These are phyloP conservation scores for Drosophila birchii DNA, from an alignment of 2,888 invertebrate genomes.

Conservation along the genomic window DNA sequence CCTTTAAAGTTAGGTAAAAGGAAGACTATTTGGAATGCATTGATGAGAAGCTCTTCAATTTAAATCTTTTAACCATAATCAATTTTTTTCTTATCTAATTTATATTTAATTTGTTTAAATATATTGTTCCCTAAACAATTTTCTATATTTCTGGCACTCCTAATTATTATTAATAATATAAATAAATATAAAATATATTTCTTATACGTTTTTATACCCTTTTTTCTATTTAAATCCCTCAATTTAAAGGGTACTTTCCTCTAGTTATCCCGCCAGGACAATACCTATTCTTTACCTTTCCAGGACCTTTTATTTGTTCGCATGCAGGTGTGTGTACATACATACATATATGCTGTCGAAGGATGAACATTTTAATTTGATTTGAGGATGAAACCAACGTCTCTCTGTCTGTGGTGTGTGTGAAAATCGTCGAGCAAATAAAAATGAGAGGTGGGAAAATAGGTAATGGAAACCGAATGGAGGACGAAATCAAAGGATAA, in stretches of 20 bases:
- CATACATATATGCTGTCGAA: slow-evolving; percentile 44
- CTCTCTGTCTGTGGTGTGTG: not conserved
- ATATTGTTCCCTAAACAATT: not conserved
- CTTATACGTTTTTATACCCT: too few relatives aligned
- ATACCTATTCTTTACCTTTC: slow-evolving; percentile 25
- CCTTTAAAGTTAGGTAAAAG: not conserved
- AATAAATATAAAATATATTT: not conserved
- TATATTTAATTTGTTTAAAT: not conserved
- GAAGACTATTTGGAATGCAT: not conserved
- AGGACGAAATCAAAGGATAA: slow-evolving; percentile 27
- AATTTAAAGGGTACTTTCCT: not conserved
- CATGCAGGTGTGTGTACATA: slow-evolving; percentile 21
- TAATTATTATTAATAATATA: not conserved
- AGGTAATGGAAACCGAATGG: slow-evolving; percentile 12
- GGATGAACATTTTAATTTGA: slow-evolving; percentile 79
- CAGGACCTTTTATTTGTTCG: slow-evolving; percentile 12
- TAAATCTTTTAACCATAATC: not conserved
- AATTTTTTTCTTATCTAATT: not conserved
- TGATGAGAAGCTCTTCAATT: not conserved
- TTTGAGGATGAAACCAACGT: slow-evolving; percentile 47
- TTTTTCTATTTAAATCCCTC: not conserved
- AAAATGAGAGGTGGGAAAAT: slow-evolving; percentile 18
- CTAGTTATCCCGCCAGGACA: slow-evolving; percentile 44
- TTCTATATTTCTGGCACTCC: not conserved
- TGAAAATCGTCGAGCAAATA: slow-evolving; percentile 41